Percentiles rank a stretch among this genome's conserved stretches.
Conservation (phyloP, 2,797 vertebrate genomes). For the Sciurus carolinensis region DNA sequence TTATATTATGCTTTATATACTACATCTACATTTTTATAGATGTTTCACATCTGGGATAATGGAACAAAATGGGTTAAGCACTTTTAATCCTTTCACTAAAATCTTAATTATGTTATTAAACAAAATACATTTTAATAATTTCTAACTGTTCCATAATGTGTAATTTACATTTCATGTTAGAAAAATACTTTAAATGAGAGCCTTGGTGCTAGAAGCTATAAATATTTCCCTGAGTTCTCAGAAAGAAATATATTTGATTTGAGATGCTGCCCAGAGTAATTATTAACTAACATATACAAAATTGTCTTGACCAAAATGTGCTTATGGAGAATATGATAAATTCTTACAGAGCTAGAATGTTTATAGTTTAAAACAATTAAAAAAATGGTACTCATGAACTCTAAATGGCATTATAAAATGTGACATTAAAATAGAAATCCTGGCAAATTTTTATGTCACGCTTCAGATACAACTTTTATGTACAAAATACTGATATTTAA, state of each 20-base stretch:
- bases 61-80: not conserved
- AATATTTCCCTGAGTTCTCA: not conserved
- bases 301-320: not conserved
- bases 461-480: not conserved
- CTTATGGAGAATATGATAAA: not conserved
- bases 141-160: conserved; percentile 2
- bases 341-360: not conserved
- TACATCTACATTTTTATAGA: too few species aligned
- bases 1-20: too few species aligned
- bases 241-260: conserved; percentile 16
- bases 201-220: not conserved
- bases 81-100: not conserved
- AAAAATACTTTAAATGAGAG: conserved; percentile 17
- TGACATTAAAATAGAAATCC: not conserved
- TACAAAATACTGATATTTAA: not conserved
- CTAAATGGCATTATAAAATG: not conserved
- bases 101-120: not conserved
- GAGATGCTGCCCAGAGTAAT: not conserved
- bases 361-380: not conserved
- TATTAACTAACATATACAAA: not conserved
- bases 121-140: not conserved
- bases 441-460: not conserved
- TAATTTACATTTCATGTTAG: not conserved
- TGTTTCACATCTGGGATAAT: too few species aligned
- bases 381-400: not conserved